Conservation (phyloP, 2,888 invertebrate genomes). For the Drosophila neotestacea region DNA sequence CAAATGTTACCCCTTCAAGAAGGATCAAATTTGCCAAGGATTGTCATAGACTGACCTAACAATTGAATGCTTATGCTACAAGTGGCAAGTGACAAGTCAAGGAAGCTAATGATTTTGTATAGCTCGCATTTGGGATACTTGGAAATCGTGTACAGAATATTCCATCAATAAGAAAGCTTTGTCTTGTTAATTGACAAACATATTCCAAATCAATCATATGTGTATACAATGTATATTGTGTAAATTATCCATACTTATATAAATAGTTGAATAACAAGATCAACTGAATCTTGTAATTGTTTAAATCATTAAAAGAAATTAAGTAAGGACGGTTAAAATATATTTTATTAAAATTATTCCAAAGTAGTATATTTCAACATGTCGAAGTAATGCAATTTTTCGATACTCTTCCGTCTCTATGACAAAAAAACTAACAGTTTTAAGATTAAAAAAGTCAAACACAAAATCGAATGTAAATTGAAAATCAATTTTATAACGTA, state of each 20-base stretch:
- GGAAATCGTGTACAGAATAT: too few relatives aligned
- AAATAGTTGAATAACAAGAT: too few relatives aligned
- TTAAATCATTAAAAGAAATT: too few relatives aligned
- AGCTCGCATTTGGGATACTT: not conserved
- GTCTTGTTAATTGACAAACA: too few relatives aligned
- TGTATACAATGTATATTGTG: too few relatives aligned
- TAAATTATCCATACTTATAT: too few relatives aligned
- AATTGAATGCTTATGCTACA: conserved; percentile 35
- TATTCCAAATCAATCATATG: too few relatives aligned
- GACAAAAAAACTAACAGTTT: not conserved
- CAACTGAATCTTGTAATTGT: too few relatives aligned
- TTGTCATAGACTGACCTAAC: conserved; percentile 20
- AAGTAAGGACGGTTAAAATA: too few relatives aligned
- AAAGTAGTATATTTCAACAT: too few relatives aligned
- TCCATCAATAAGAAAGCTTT: too few relatives aligned
- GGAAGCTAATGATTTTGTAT: conserved; percentile 28
- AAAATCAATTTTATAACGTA: conserved; percentile 1
- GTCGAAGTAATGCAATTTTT: not conserved
- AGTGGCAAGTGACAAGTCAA: conserved; percentile 8
- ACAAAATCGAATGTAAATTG: conserved; percentile 1
- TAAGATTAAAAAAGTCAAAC: not conserved
- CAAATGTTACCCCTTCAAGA: conserved; percentile 48
- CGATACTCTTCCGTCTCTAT: not conserved
- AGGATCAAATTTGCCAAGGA: conserved; percentile 3
- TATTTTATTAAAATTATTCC: too few relatives aligned